phyloP scores from a whole-genome alignment of 2,888 invertebrate genomes.

The Stratiomys singularior region DNA sequence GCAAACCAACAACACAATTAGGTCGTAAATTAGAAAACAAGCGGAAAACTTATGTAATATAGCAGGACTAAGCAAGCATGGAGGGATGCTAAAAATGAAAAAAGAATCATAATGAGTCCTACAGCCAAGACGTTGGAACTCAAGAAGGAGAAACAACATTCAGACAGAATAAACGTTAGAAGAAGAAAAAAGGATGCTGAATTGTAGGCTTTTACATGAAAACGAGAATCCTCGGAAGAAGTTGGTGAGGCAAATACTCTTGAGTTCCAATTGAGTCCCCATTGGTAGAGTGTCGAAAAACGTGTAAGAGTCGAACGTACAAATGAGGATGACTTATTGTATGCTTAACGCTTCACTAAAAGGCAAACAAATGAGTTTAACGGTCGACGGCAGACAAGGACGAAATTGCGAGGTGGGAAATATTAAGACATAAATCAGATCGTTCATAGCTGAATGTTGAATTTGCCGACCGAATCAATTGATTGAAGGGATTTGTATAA shows the following conservation, averaged over 20 bases:
- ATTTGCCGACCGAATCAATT: neutral
- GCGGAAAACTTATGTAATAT: slow-evolving; percentile 25
- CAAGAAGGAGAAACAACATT: too few species aligned
- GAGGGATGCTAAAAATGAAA: neutral
- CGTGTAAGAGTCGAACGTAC: neutral
- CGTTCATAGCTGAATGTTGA: neutral
- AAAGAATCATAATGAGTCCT: neutral
- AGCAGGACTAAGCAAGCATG: neutral
- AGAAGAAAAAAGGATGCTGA: neutral
- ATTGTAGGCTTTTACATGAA: slow-evolving; percentile 15
- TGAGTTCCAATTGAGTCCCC: neutral
- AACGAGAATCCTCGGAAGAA: neutral
- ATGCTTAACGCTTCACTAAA: slow-evolving; percentile 41
- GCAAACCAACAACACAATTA: slow-evolving; percentile 39
- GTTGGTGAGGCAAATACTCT: slow-evolving; percentile 9
- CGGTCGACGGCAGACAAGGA: neutral
- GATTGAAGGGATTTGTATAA: neutral
- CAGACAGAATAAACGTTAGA: too few species aligned
- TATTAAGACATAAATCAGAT: slow-evolving; percentile 14
- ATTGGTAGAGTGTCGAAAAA: too few species aligned
- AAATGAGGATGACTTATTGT: slow-evolving; percentile 31
- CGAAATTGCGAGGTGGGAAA: neutral
- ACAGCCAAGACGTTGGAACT: neutral
- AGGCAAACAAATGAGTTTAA: slow-evolving; percentile 36
- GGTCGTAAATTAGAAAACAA: slow-evolving; percentile 42